Percentiles rank a stretch among this genome's conserved stretches.
phyloP scores from a whole-genome alignment of 2,888 invertebrate genomes.

The Synergus japonicus region DNA sequence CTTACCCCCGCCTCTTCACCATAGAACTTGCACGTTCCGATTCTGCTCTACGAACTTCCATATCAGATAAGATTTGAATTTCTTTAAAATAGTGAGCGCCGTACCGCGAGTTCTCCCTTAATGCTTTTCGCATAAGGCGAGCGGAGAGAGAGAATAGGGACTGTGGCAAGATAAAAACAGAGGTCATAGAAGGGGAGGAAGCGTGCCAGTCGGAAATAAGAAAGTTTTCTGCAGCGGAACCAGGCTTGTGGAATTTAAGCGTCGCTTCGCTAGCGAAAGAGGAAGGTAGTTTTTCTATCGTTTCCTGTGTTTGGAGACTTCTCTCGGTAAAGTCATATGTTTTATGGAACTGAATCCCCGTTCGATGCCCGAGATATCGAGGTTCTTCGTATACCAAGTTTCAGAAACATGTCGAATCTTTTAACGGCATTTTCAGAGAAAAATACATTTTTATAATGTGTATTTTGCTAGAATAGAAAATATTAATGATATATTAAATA shows the following conservation, averaged over 20 bases:
- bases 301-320: constrained; percentile 26
- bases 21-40: constrained; percentile 46
- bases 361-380: not conserved
- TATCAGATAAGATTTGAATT: constrained; percentile 70
- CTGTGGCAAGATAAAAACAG: constrained; percentile 13
- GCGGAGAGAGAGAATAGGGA: constrained; percentile 28
- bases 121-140: constrained; percentile 43
- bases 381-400: not conserved
- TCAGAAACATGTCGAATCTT: not conserved
- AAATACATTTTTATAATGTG: too few relatives aligned
- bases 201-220: constrained; percentile 54
- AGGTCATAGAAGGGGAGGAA: constrained; percentile 14
- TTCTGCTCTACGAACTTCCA: constrained; percentile 62
- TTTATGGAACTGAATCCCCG: constrained; percentile 42
- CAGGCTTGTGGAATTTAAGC: constrained; percentile 58
- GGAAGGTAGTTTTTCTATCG: constrained; percentile 47
- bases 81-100: constrained; percentile 62
- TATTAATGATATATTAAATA: too few relatives aligned
- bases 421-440: too few relatives aligned
- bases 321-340: constrained; percentile 49
- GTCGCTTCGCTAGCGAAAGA: constrained; percentile 45
- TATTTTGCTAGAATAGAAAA: too few relatives aligned
- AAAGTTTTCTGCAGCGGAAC: constrained; percentile 56
- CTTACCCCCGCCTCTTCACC: not conserved
- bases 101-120: constrained; percentile 44